Base-by-base conservation (phyloP, 1,140 invertebrate species). In the Aradophagus sp. region DNA sequence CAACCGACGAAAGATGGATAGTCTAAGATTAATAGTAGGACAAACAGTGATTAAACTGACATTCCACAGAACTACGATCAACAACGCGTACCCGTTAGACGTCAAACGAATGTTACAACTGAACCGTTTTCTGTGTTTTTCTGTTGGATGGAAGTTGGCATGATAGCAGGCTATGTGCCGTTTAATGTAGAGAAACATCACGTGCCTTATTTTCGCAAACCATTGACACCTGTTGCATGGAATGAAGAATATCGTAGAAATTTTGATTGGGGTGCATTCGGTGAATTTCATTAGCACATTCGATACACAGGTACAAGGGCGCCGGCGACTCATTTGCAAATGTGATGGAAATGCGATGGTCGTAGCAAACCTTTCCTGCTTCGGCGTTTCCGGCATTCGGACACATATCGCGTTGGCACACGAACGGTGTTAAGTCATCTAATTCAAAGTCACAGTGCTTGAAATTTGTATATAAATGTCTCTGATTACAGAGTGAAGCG, bases 151-250 rank as follows among this genome's bases (percentile, higher is more conserved):
- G n/a, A n/a, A n/a, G n/a, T n/a, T n/a, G n/a, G n/a, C n/a, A n/a
- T n/a, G n/a, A n/a, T n/a, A n/a, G n/a, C n/a, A n/a, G n/a, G n/a
- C n/a, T n/a, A n/a, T n/a, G n/a, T n/a, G n/a, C n/a, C n/a, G n/a
- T 41, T 48, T 41, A 56, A 17, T 52, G 31, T 38, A 26, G 16
- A 39, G 31, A n/a, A 7, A 65, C 61, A 26, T 53, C 45, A 58
- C 72, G 34, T 84, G 96, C 95, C 89, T 99, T 99, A 83, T 98
- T 98, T 86, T 99, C 97, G 84, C 97, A 99, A 41, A 94, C 90
- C 87, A 95, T 93, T 1, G 95, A 95, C 8, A 97, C 93, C 88
- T 96, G 94, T 79, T 95, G 94, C 89, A 97, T 96, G 0, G 97
- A 97, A 84, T 96, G 94, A 38, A 98, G 87, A 72, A 98, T 93